phyloP scores from a whole-genome alignment of 2,888 invertebrate species.

The Leucozona laternaria region DNA sequence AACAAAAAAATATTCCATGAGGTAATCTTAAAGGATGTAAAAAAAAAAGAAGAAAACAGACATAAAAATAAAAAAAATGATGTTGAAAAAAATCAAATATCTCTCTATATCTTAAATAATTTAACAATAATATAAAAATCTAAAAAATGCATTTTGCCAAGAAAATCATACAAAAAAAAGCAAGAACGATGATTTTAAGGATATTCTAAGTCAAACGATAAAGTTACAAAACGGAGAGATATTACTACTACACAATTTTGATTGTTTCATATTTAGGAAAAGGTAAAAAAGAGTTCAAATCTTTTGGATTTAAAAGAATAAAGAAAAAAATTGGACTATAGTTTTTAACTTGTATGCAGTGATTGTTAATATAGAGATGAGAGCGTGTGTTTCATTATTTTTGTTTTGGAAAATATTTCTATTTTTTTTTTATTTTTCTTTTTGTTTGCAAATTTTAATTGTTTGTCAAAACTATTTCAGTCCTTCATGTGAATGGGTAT shows the following conservation, averaged over 20 bases:
- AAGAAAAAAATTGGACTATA: neutral
- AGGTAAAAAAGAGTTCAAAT: neutral
- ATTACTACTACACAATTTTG: conserved; percentile 8
- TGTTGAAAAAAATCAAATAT: conserved; percentile 54
- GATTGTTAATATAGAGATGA: conserved; percentile 56
- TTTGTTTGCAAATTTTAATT: conserved; percentile 53
- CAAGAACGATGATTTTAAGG: conserved; percentile 8
- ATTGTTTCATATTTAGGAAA: neutral
- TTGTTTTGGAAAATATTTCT: conserved; percentile 50
- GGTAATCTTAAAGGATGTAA: conserved; percentile 20
- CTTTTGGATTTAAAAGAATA: neutral
- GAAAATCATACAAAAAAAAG: conserved; percentile 47
- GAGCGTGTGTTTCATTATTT: conserved; percentile 10
- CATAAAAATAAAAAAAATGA: conserved; percentile 27
- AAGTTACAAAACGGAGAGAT: conserved; percentile 11
- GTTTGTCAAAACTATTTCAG: conserved; percentile 81
- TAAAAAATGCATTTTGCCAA: conserved; percentile 67
- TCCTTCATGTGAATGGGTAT: conserved; percentile 88
- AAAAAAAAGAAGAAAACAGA: conserved; percentile 24
- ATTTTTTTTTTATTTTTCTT: conserved; percentile 66
- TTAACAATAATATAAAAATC: conserved; percentile 52
- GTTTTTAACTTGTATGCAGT: conserved; percentile 27
- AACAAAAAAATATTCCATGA: conserved; percentile 40
- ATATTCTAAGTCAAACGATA: neutral
- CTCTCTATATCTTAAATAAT: conserved; percentile 70